Percentiles rank a stretch among this genome's conserved stretches.
Conservation (phyloP, 2,113 vertebrate genomes). For the Callithrix jacchus region DNA sequence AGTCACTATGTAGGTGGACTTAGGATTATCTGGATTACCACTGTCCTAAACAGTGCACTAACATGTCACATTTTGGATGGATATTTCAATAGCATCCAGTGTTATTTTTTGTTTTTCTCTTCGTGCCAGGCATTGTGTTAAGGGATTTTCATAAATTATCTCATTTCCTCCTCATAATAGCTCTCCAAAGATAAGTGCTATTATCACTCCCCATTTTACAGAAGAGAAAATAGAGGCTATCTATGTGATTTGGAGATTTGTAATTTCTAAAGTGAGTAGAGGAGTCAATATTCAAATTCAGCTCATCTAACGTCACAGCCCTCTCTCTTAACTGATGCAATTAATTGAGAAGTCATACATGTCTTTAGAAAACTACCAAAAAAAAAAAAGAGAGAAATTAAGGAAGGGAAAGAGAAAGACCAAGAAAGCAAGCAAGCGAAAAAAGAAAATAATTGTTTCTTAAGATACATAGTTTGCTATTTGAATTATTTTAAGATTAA, state of each 20-base stretch:
- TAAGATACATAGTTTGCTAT: neutral
- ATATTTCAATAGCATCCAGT: neutral
- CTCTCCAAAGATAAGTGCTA: neutral
- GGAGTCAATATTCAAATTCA: neutral
- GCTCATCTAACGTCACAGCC: neutral
- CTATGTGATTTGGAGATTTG: neutral
- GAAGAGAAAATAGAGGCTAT: neutral
- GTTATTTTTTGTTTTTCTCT: neutral
- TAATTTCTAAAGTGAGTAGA: neutral
- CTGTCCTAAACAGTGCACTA: neutral
- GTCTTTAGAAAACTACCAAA: neutral
- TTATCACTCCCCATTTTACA: neutral
- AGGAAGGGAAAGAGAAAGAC: neutral
- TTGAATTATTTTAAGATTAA: neutral
- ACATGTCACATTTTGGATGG: neutral
- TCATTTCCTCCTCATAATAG: neutral
- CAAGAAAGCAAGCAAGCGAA: neutral
- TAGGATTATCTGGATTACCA: neutral
- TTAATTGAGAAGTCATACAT: neutral
- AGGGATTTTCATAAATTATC: neutral
- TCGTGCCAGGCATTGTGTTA: neutral
- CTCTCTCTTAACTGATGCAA: neutral
- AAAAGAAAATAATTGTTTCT: conserved; percentile 4
- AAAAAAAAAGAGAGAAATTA: neutral
- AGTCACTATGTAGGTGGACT: neutral